phyloP scores from a whole-genome alignment of 1,140 invertebrate genomes.

The Chlorops oryzae region DNA sequence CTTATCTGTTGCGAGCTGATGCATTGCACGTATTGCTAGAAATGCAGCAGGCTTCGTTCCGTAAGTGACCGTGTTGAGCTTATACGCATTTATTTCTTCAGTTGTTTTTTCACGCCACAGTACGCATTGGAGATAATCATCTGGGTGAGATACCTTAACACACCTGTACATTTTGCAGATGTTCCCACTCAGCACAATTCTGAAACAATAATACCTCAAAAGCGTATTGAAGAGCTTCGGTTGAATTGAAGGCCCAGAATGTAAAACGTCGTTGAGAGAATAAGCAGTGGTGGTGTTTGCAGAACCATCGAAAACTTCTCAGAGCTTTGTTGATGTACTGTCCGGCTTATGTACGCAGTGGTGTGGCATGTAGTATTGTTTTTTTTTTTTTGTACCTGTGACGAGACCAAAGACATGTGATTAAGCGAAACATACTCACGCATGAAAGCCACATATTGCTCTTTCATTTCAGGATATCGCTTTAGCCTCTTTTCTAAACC shows the following conservation, averaged over 20 bases:
- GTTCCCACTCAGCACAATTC: neutral
- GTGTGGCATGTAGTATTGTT: neutral
- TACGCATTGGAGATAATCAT: neutral
- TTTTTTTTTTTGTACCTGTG: neutral
- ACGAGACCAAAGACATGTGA: neutral
- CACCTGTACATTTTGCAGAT: neutral
- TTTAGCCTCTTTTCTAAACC: too few species aligned
- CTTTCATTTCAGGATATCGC: neutral
- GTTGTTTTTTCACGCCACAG: slow-evolving; percentile 2
- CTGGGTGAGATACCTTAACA: neutral
- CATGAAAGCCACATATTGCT: neutral
- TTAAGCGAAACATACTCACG: neutral
- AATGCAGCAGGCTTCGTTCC: too few species aligned
- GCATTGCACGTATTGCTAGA: too few species aligned
- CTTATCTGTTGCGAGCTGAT: too few species aligned
- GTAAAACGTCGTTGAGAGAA: neutral
- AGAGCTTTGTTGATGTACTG: too few species aligned
- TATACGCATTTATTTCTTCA: too few species aligned
- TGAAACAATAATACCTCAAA: neutral
- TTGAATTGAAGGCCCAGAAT: neutral
- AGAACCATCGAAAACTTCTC: neutral
- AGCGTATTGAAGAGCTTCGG: neutral
- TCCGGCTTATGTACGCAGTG: too few species aligned
- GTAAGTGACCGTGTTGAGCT: too few species aligned
- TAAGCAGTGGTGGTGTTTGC: neutral